Percentiles rank a stretch among this genome's conserved stretches.
Evolutionary conservation across 2,888 invertebrate genomes (phyloP).

Genomic region (Acanthosepion pharaonis): DNA sequence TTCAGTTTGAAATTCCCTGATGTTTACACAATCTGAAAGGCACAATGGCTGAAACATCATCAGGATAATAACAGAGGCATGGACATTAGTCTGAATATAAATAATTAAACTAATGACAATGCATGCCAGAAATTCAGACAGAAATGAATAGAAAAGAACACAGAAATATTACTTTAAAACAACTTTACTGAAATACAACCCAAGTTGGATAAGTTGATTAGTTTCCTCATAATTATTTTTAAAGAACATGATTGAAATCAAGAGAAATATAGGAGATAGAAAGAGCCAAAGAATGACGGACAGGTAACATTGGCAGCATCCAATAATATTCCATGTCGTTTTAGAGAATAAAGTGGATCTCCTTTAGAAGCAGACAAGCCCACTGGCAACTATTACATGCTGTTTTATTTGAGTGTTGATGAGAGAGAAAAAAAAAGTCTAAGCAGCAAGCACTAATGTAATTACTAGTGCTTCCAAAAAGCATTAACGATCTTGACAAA

Average conservation of each 20-base stretch:
- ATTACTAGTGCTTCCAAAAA: constrained; percentile 13
- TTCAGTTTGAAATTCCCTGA: no score
- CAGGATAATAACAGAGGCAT: no score
- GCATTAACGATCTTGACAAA: constrained; percentile 7
- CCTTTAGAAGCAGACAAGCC: background rate
- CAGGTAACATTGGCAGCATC: background rate
- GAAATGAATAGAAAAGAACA: no score
- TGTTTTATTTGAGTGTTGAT: constrained; percentile 6
- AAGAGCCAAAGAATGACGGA: background rate
- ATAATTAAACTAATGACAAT: no score
- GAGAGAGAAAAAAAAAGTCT: background rate
- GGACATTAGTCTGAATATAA: no score
- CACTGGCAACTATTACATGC: background rate
- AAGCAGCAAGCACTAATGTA: background rate
- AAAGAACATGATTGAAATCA: background rate
- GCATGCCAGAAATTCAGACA: no score
- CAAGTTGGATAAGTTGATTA: background rate
- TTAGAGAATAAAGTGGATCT: background rate
- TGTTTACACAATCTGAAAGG: no score
- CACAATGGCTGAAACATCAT: no score
- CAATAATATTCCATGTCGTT: background rate
- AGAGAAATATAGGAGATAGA: background rate
- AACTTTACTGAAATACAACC: background rate
- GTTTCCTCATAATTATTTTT: background rate
- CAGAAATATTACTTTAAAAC: background rate